Percentiles rank a stretch among this genome's conserved stretches.
Evolutionary conservation across 1,140 invertebrate genomes (phyloP).

Genomic region (Physella acuta): DNA sequence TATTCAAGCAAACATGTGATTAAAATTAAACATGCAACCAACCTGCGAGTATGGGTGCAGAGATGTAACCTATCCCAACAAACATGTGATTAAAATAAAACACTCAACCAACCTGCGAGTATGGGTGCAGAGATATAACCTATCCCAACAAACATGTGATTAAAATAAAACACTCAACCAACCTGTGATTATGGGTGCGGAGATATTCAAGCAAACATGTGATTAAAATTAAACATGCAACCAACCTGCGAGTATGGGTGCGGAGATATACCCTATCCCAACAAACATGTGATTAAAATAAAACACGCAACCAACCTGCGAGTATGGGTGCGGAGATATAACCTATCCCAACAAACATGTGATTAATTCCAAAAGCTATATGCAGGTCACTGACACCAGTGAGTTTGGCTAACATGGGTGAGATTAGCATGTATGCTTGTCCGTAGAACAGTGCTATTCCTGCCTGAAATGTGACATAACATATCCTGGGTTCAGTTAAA

Average conservation of each 20-base stretch:
- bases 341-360: constrained; percentile 18
- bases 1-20: too few relatives aligned
- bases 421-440: constrained; percentile 5
- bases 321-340: constrained; percentile 12
- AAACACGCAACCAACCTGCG: not conserved
- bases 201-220: not conserved
- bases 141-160: not conserved
- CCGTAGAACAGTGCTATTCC: constrained; percentile 6
- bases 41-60: too few relatives aligned
- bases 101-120: too few relatives aligned
- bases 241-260: not conserved
- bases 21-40: too few relatives aligned
- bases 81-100: too few relatives aligned
- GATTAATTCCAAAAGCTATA: constrained; percentile 13
- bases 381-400: not conserved
- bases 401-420: constrained; percentile 2
- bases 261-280: not conserved
- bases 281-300: not conserved
- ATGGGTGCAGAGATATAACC: not conserved
- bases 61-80: too few relatives aligned
- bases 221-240: not conserved
- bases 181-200: not conserved
- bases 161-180: not conserved
- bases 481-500: not conserved
- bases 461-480: not conserved